Base-by-base conservation (phyloP, 2,888 invertebrate species). In the Drosophila mulleri region DNA sequence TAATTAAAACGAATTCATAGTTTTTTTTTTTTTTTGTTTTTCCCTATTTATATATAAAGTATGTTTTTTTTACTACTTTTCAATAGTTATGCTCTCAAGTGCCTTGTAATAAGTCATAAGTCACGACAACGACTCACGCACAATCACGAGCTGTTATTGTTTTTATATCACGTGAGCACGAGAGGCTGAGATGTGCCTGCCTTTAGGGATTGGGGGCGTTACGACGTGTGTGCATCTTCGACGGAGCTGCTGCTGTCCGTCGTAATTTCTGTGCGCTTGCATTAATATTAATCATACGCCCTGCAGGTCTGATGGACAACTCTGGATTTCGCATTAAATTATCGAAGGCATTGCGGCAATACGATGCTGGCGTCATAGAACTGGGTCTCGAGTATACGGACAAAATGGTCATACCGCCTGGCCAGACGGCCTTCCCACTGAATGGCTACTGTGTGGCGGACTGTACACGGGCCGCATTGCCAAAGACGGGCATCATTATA, bases 401-500 rank as follows among this genome's bases (percentile, higher is more conserved):
- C 93, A 99, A 99, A 94, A 99, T 99, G 97, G 98, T 98, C 0
- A 98, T 99, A 74, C 99, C 99, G 0, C 98, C 98, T 0, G 94
- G 94, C 4, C 96, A 97, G 90, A 93, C 94, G 58, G 94, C 94
- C 4, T 99, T 99, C 93, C 94, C 95, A 0, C 92, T 99, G 35
- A 96, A 96, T 26, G 99, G 98, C 2, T 96, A 98, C 92, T 99
- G 99, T 91, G 95, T 97, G 61, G 95, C 97, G 2, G 97, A 98
- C 90, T 99, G 99, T 92, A 99, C 99, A 0, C 95, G 96, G 67
- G 95, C 97, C 91, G 96, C 97, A 61, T 92, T 98, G 52, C 98
- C 98, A 3, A 93, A 94, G 18, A 94, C 94, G 37, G 99, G 99
- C 23, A 98, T 99, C 70, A 94, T 95, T 16, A 95, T 99, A 29